A percentile compares a stretch with the other conserved stretches of the same genome.
phyloP scores from a whole-genome alignment of 1,140 invertebrate species.

The Hirudo medicinalis region DNA sequence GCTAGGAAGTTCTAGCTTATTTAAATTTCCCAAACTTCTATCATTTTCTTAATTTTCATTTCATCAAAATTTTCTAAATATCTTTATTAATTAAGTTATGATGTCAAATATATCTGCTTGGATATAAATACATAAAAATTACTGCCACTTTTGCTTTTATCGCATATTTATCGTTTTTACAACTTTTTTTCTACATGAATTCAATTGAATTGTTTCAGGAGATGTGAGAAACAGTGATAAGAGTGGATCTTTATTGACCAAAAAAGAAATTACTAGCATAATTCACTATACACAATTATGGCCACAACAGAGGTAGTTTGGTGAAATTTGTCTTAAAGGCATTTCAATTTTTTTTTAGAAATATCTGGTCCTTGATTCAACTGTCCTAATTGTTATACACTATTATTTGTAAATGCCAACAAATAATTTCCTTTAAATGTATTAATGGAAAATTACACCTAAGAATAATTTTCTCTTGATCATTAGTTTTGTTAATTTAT shows the following conservation, averaged over 20 bases:
- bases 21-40: too few species aligned
- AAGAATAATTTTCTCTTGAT: background rate
- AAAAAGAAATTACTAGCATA: constrained; percentile 53
- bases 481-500: background rate
- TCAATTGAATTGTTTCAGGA: constrained; percentile 31
- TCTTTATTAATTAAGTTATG: too few species aligned
- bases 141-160: too few species aligned
- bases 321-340: background rate
- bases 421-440: background rate
- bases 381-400: background rate
- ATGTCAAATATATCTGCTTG: too few species aligned
- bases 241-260: constrained; percentile 33
- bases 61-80: background rate
- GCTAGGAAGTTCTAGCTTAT: too few species aligned
- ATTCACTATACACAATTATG: constrained; percentile 55
- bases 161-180: constrained; percentile 9
- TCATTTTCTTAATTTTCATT: background rate
- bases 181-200: constrained; percentile 8
- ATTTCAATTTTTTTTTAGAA: constrained; percentile 19
- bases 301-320: constrained; percentile 50
- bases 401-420: background rate
- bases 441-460: background rate
- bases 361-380: constrained; percentile 17
- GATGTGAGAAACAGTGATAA: constrained; percentile 33
- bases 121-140: constrained; percentile 3